phyloP scores from a whole-genome alignment of 2,888 invertebrate species.

The Pharmacophagus antenor region DNA sequence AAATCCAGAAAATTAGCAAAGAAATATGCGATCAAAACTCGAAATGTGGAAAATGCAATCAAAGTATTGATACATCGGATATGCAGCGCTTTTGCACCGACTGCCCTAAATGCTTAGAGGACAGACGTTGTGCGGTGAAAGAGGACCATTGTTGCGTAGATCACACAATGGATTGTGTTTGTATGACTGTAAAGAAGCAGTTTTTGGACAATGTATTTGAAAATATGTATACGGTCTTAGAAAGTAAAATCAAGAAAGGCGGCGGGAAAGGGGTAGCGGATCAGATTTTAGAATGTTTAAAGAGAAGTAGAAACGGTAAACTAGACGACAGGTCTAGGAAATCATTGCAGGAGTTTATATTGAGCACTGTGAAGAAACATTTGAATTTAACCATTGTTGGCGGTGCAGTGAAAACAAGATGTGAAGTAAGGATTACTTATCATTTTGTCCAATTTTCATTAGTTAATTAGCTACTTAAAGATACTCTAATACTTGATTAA shows the following conservation, averaged over 20 bases:
- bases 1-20: slow-evolving; percentile 48
- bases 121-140: slow-evolving; percentile 50
- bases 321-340: slow-evolving; percentile 53
- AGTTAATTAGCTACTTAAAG: not conserved
- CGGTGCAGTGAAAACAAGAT: slow-evolving; percentile 72
- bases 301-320: slow-evolving; percentile 64
- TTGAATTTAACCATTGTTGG: slow-evolving; percentile 69
- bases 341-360: slow-evolving; percentile 60
- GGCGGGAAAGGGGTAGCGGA: slow-evolving; percentile 61
- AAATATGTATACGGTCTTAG: slow-evolving; percentile 68
- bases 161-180: slow-evolving; percentile 56
- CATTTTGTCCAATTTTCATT: not conserved
- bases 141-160: slow-evolving; percentile 51
- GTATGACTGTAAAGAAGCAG: slow-evolving; percentile 57
- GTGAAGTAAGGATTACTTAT: slow-evolving; percentile 54
- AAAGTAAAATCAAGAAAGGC: slow-evolving; percentile 49
- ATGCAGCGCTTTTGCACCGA: slow-evolving; percentile 57
- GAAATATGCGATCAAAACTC: slow-evolving; percentile 47
- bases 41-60: slow-evolving; percentile 55
- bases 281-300: slow-evolving; percentile 52
- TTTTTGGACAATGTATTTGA: slow-evolving; percentile 71
- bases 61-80: slow-evolving; percentile 56
- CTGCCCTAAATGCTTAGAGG: slow-evolving; percentile 58
- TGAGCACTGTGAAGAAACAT: slow-evolving; percentile 61
- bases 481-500: no score